Evolutionary conservation across 2,888 invertebrate genomes (phyloP).

Genomic region (Vanessa cardui): DNA sequence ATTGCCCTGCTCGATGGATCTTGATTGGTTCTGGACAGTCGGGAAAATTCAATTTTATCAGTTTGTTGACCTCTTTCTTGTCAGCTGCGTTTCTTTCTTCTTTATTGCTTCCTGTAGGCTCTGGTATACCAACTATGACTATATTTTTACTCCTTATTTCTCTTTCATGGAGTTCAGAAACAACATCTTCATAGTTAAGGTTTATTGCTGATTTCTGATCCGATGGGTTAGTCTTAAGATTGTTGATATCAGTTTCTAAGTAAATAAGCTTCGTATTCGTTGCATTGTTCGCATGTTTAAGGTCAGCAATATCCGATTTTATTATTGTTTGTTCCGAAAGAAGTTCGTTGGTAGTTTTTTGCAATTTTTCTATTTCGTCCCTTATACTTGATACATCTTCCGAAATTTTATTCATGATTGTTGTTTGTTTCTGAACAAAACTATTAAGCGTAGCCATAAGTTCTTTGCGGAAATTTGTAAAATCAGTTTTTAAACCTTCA

Average conservation of each 20-base stretch:
- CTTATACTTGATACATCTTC: conserved; percentile 3
- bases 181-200: too few relatives aligned
- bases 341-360: conserved; percentile 3
- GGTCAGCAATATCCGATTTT: conserved; percentile 9
- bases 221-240: not conserved
- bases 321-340: conserved; percentile 10
- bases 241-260: conserved; percentile 10
- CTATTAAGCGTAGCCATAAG: conserved; percentile 5
- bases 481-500: too few relatives aligned
- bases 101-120: too few relatives aligned
- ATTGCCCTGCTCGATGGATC: not conserved
- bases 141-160: too few relatives aligned
- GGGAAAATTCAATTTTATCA: conserved; percentile 8
- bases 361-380: conserved; percentile 12
- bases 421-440: conserved; percentile 12
- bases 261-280: not conserved
- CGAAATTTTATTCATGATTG: conserved; percentile 11
- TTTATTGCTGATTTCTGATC: too few relatives aligned
- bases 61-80: conserved; percentile 5
- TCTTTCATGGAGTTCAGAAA: too few relatives aligned
- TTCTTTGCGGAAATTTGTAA: too few relatives aligned
- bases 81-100: conserved; percentile 5
- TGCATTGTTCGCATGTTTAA: conserved; percentile 2
- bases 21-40: conserved; percentile 6
- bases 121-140: not conserved